Conservation (phyloP, 2,797 vertebrate genomes). For the Alcedo quadribrachys region DNA sequence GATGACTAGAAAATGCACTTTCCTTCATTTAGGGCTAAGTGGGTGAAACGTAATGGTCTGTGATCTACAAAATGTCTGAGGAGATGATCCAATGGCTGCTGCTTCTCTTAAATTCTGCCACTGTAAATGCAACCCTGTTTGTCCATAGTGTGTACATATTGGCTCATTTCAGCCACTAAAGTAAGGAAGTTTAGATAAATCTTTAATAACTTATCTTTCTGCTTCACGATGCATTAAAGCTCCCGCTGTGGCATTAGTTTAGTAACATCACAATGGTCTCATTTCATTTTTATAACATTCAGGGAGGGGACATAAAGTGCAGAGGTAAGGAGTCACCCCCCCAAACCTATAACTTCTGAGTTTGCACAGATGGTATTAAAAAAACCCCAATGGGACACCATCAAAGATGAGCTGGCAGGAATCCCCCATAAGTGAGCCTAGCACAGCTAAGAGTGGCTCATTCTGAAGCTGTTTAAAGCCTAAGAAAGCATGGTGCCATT, state of each 20-base stretch:
- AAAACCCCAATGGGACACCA: background rate
- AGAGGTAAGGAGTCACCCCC: slow-evolving; percentile 29
- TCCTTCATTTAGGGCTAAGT: background rate
- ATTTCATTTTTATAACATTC: slow-evolving; percentile 13
- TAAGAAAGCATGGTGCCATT: slow-evolving; percentile 25
- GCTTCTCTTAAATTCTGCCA: background rate
- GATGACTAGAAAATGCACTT: background rate
- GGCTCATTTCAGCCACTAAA: slow-evolving; percentile 6
- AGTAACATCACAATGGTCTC: background rate
- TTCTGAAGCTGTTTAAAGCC: slow-evolving; percentile 49
- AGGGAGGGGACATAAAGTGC: background rate
- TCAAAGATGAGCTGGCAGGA: background rate
- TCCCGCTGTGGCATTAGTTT: background rate
- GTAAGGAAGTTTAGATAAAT: slow-evolving; percentile 25
- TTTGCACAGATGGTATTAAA: background rate
- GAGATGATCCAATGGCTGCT: background rate
- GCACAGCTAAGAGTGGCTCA: background rate
- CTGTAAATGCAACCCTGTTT: background rate
- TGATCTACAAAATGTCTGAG: background rate
- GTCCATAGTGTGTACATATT: background rate
- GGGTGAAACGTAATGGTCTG: background rate
- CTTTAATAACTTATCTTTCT: slow-evolving; percentile 30
- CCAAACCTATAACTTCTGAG: background rate
- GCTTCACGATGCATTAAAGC: slow-evolving; percentile 3
- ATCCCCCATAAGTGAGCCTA: slow-evolving; percentile 1